Evolutionary conservation across 2,797 vertebrate genomes (phyloP), one percentile per base, ranked within the genome.

Genomic region (Paramormyrops hopkinsi): DNA sequence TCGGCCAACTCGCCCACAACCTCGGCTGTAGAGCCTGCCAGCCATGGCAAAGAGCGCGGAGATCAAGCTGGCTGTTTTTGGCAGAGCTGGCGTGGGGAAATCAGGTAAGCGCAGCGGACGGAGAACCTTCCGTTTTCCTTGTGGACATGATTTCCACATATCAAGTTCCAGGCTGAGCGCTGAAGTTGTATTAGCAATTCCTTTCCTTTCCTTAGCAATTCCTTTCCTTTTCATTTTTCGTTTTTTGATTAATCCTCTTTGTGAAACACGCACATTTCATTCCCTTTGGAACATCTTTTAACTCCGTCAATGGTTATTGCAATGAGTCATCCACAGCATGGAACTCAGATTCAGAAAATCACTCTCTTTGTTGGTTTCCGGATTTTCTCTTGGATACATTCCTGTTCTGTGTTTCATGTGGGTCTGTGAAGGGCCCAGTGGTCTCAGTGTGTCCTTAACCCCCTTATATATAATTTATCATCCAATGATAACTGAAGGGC

Each of bases 41-140:
- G 69, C 82, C 94, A 99, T 99, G 98, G 98, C 98, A 83, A 99
- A 99, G 93, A 98, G 97, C 0, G 94, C 98, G 0, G 98, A 99
- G 93, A 97, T 99, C 93, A 99, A 99, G 92, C 90, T 99, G 93
- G 98, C 97, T 0, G 96, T 99, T 89, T 99, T 99, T 76, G 98
- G 98, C 86, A 96, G 97, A 94, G 98, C 98, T 0, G 98, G 98
- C 0, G 98, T 99, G 89, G 98, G 98, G 87, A 99, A 99, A 92
- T 99, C 98, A 96, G 98, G 98, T 99, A 94, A 92, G 91, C 54
- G 1, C 79, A n/a, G 17, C 6, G 37, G 41, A 50, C 11, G 3
- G 79, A 37, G 14, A 76, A 14, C 6, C 19, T 41, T 14, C 0
- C 14, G 0, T 76, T 76, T 41, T 76, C 62, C 6, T 19, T 11